phyloP scores from a whole-genome alignment of 2,797 vertebrate species.

The Thaleichthys pacificus region DNA sequence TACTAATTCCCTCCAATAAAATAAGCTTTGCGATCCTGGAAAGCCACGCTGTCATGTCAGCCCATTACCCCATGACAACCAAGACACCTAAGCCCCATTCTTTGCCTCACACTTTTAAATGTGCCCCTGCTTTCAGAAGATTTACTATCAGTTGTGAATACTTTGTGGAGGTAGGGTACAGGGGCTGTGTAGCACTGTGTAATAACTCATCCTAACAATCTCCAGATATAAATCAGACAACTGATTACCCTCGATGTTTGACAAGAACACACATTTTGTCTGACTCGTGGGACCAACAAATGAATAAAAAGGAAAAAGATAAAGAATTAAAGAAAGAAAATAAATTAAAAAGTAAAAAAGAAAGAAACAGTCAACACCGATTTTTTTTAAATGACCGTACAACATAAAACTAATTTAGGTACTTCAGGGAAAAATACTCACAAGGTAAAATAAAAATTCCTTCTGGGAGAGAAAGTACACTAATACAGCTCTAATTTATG shows the following conservation, averaged over 20 bases:
- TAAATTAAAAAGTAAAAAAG: not conserved
- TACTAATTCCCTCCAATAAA: not conserved
- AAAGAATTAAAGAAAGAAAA: not conserved
- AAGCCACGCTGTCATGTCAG: not conserved
- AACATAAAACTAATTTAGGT: not conserved
- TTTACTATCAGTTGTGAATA: conserved; percentile 4
- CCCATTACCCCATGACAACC: not conserved
- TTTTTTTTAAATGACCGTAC: not conserved
- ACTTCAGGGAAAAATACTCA: not conserved
- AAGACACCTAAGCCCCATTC: not conserved
- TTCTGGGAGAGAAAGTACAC: not conserved
- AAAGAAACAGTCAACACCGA: not conserved
- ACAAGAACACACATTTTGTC: not conserved
- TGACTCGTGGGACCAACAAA: not conserved
- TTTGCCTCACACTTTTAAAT: not conserved
- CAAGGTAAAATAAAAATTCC: not conserved
- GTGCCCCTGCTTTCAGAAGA: not conserved
- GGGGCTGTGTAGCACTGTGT: not conserved
- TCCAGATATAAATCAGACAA: not conserved
- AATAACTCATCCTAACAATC: conserved; percentile 3
- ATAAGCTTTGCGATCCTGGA: not conserved
- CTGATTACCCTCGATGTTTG: not conserved
- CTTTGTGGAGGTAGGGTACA: not conserved
- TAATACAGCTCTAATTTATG: not conserved
- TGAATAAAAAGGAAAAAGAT: not conserved